phyloP scores from a whole-genome alignment of 2,797 vertebrate species.

The Premnoplex brunnescens region DNA sequence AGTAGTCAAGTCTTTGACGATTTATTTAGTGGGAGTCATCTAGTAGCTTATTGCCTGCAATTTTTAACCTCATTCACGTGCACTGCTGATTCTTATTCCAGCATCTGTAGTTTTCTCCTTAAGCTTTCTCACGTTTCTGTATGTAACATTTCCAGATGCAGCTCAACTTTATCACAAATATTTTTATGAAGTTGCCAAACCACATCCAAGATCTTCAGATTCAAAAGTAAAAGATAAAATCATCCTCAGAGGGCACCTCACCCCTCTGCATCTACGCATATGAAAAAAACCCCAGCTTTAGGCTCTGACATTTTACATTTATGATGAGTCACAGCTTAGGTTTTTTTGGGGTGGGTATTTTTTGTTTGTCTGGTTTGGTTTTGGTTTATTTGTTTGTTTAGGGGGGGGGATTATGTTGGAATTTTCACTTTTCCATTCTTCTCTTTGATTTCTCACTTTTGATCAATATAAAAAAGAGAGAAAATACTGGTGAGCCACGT shows the following conservation, averaged over 20 bases:
- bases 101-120: conserved; percentile 27
- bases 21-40: conserved; percentile 70
- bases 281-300: neutral
- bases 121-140: conserved; percentile 15
- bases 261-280: conserved; percentile 18
- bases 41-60: conserved; percentile 64
- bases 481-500: neutral
- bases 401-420: neutral
- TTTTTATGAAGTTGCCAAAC: conserved; percentile 58
- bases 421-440: conserved; percentile 4
- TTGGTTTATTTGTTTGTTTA: neutral
- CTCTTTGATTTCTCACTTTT: neutral
- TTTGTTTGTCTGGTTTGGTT: neutral
- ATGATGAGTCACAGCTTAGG: neutral
- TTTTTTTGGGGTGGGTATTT: neutral
- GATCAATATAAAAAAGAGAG: neutral
- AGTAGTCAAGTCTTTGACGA: conserved; percentile 59
- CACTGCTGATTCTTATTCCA: conserved; percentile 27
- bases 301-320: conserved; percentile 24
- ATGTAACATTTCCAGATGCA: conserved; percentile 7
- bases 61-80: conserved; percentile 65
- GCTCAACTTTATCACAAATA: conserved; percentile 44
- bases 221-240: conserved; percentile 57
- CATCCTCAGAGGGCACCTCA: conserved; percentile 54
- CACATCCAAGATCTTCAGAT: conserved; percentile 48